These are phyloP conservation scores for Hippoglossus stenolepis DNA, from an alignment of 2,113 vertebrate genomes.

Conservation along the genomic window DNA sequence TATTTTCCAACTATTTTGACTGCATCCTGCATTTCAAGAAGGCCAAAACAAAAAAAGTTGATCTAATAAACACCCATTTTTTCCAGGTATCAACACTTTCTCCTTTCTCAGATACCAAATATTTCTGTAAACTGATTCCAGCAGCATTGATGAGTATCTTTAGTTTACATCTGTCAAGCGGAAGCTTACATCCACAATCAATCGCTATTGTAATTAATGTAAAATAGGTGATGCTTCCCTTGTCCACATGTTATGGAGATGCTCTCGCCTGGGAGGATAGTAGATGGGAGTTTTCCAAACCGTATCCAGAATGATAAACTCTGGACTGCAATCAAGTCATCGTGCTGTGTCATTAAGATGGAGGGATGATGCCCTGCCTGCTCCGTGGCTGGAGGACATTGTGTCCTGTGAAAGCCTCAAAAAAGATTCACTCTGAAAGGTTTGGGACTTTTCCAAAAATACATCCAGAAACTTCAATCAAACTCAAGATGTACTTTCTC, in stretches of 20 bases:
- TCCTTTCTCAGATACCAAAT: no score
- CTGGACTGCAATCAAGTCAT: background rate
- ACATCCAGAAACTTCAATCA: background rate
- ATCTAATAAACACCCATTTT: background rate
- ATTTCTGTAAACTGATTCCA: no score
- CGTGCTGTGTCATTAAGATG: background rate
- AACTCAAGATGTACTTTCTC: background rate
- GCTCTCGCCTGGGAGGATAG: background rate
- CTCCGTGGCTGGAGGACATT: background rate
- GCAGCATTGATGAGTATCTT: background rate
- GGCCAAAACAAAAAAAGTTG: background rate
- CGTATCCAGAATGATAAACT: background rate
- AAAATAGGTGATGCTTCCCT: background rate
- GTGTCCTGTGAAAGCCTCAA: no score
- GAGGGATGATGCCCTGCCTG: background rate
- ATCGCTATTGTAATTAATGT: background rate
- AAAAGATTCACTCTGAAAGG: background rate
- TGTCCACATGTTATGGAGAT: background rate
- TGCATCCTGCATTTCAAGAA: background rate
- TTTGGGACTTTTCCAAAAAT: background rate
- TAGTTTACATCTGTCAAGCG: no score
- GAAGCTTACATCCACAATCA: no score
- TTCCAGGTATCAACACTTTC: no score
- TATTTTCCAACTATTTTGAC: background rate
- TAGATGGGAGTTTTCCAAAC: background rate